Percentiles rank a stretch among this genome's conserved stretches.
Evolutionary conservation across 2,888 invertebrate genomes (phyloP).

Genomic region (Carpatolechia fugitivella): DNA sequence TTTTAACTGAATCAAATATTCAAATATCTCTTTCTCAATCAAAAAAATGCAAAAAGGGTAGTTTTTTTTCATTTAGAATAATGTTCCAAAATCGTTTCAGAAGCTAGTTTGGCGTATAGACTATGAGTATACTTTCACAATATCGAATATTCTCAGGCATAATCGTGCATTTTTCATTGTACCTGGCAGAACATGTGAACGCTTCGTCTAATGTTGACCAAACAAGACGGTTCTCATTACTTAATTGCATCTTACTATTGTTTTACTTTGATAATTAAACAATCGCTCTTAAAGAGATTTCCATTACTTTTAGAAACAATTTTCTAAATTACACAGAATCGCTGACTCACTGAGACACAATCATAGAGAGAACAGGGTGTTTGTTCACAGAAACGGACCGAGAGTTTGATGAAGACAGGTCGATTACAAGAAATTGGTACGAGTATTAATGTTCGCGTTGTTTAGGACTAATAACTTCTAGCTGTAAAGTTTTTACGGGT

Average conservation of each 20-base stretch:
- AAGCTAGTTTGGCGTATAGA: too few species aligned
- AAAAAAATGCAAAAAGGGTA: too few species aligned
- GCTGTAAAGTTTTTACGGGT: too few species aligned
- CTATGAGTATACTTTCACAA: background rate
- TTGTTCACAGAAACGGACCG: background rate
- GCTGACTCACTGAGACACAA: slow-evolving; percentile 31
- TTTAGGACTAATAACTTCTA: background rate
- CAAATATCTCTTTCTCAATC: too few species aligned
- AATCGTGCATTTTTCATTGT: slow-evolving; percentile 5
- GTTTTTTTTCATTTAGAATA: too few species aligned
- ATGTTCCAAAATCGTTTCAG: too few species aligned
- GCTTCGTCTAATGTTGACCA: slow-evolving; percentile 58
- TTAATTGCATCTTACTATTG: slow-evolving; percentile 70
- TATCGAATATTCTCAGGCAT: slow-evolving; percentile 7
- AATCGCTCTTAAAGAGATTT: slow-evolving; percentile 63
- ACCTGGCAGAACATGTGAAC: slow-evolving; percentile 47
- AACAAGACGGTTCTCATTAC: slow-evolving; percentile 68
- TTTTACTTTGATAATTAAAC: slow-evolving; percentile 62
- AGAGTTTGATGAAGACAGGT: background rate
- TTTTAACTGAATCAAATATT: too few species aligned
- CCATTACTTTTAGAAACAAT: slow-evolving; percentile 59
- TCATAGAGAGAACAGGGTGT: background rate
- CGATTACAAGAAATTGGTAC: background rate
- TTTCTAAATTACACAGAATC: slow-evolving; percentile 36
- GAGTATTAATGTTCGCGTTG: background rate